phyloP scores from a whole-genome alignment of 1,140 invertebrate genomes.

The Papilio polyxenes region DNA sequence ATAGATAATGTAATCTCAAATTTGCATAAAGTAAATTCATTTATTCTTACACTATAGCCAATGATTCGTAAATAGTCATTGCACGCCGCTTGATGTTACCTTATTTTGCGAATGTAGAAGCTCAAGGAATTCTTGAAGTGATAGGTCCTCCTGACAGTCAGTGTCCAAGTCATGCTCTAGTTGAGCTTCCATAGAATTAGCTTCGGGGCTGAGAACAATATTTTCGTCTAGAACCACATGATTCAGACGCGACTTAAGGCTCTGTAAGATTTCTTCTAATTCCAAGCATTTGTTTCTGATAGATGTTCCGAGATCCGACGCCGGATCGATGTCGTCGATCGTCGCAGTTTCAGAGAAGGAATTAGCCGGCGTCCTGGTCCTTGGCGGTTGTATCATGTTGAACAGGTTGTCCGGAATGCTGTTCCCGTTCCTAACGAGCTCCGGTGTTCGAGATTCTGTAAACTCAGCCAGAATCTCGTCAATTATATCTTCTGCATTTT shows the following conservation, averaged over 20 bases:
- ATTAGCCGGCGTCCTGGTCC: slow-evolving; percentile 70
- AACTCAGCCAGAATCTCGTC: slow-evolving; percentile 76
- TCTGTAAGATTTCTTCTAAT: slow-evolving; percentile 78
- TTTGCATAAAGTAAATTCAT: slow-evolving; percentile 73
- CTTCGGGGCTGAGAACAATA: slow-evolving; percentile 76
- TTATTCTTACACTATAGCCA: slow-evolving; percentile 52
- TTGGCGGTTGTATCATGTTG: slow-evolving; percentile 72
- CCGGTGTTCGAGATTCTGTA: slow-evolving; percentile 69
- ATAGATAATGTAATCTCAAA: slow-evolving; percentile 65
- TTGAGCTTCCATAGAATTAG: slow-evolving; percentile 74
- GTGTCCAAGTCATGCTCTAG: slow-evolving; percentile 77
- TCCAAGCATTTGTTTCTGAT: slow-evolving; percentile 79
- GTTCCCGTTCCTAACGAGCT: slow-evolving; percentile 58
- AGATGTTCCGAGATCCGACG: slow-evolving; percentile 76
- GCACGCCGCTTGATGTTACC: slow-evolving; percentile 64
- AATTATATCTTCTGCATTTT: slow-evolving; percentile 75
- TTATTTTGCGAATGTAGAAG: slow-evolving; percentile 75
- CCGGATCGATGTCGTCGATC: slow-evolving; percentile 77
- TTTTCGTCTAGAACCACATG: slow-evolving; percentile 79
- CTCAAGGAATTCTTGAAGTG: slow-evolving; percentile 74
- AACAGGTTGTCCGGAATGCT: slow-evolving; percentile 67
- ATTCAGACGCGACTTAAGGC: slow-evolving; percentile 77
- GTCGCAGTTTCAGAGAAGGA: slow-evolving; percentile 70
- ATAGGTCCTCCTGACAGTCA: slow-evolving; percentile 75
- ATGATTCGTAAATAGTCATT: slow-evolving; percentile 53